These are phyloP conservation scores for Craterocephalus amniculus DNA, from an alignment of 2,797 vertebrate genomes.

Conservation along the genomic window DNA sequence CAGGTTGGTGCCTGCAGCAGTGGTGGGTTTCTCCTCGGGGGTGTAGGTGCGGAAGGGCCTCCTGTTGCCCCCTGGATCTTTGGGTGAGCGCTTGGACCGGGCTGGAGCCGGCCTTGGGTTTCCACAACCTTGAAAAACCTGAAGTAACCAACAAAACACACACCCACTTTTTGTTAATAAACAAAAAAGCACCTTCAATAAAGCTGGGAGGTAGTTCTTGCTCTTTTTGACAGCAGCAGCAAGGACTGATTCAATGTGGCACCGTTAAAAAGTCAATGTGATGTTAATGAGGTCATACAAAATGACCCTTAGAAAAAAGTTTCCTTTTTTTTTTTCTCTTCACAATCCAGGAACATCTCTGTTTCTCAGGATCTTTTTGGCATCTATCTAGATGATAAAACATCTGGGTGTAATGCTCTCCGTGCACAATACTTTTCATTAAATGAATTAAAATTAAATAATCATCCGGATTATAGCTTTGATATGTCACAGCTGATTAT, in stretches of 20 bases:
- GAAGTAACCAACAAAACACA: slow-evolving; percentile 4
- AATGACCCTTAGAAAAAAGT: not conserved
- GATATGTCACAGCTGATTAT: not conserved
- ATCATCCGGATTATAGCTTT: slow-evolving; percentile 25
- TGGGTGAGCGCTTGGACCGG: slow-evolving; percentile 80
- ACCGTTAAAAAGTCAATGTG: not conserved
- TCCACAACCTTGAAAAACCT: slow-evolving; percentile 92
- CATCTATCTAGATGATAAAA: slow-evolving; percentile 56
- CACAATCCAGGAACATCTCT: slow-evolving; percentile 24
- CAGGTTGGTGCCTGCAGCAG: slow-evolving; percentile 88
- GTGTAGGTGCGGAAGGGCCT: slow-evolving; percentile 82
- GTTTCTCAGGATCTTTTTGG: slow-evolving; percentile 50
- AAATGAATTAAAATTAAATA: slow-evolving; percentile 27
- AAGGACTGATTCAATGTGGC: not conserved
- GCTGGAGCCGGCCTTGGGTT: slow-evolving; percentile 79
- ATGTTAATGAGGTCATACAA: not conserved
- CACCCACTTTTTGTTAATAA: no score
- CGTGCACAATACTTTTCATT: slow-evolving; percentile 22
- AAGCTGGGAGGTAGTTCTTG: not conserved
- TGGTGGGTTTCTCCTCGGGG: slow-evolving; percentile 87
- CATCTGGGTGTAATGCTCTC: slow-evolving; percentile 25
- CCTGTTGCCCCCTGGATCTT: slow-evolving; percentile 77
- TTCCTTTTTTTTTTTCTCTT: not conserved
- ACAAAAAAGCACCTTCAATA: not conserved
- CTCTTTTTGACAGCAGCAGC: not conserved